Base-by-base conservation (phyloP, 2,888 invertebrate species). In the Troilus luridus region DNA sequence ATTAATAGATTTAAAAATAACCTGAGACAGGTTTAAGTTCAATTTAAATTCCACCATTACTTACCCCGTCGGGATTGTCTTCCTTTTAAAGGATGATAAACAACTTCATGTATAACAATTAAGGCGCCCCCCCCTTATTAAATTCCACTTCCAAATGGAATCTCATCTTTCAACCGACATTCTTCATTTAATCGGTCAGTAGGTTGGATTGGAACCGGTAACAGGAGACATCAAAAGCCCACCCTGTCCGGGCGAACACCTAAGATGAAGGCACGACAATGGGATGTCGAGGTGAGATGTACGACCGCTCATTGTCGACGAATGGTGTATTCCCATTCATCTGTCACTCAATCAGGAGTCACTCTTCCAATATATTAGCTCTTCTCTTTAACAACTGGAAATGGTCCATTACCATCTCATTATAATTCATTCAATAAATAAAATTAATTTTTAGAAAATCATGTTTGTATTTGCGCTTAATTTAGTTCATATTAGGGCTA, bases 121-220 rank as follows among this genome's bases (percentile, higher is more conserved):
- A 77, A 17, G 14, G 17, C 72, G 27, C 8, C 27, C 72, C 6
- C n/a, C 41, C 19, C 72, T 14, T 77, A 27, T 77, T 19, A 41
- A 27, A 77, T 77, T 77, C 72, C 72, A 17, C 72, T 41, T 77
- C 10, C 17, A 77, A 77, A 77, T 77, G 72, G 72, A 41, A 27
- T 77, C 72, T 19, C 27, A 77, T 77, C 19, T 77, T 77, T 77
- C 41, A 77, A 19, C 72, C 72, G 41, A 8, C 72, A 77, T 77
- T 77, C 72, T 77, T 77, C 41, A 8, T 77, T 77, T 77, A 77
- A 77, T 77, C 72, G 72, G 72, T 77, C 72, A 77, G 72, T 77
- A 77, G 72, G 72, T 77, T 77, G 72, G 41, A 1, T 12, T 7
- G 72, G 8, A 77, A 77, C 72, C 72, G 72, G 72, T 77, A 77